Percentiles rank a stretch among this genome's conserved stretches.
These are phyloP conservation scores for Chrysolina haemoptera DNA, from an alignment of 2,888 invertebrate species.

Conservation along the genomic window DNA sequence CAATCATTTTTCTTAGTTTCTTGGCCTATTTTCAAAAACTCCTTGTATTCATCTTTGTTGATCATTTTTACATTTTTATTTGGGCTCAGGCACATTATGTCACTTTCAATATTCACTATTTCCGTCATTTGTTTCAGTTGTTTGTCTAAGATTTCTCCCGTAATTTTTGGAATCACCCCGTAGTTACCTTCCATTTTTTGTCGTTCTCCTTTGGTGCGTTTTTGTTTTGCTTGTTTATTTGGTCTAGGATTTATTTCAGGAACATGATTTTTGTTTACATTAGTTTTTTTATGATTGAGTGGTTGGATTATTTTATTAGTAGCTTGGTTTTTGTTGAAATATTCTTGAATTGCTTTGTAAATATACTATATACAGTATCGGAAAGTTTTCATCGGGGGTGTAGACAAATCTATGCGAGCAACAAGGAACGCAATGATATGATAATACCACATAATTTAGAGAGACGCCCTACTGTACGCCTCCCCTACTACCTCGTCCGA, in stretches of 20 bases:
- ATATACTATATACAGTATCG: background rate
- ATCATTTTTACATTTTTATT: conserved; percentile 1
- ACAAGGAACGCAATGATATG: too few relatives aligned
- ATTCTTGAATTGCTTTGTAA: background rate
- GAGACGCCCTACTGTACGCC: too few relatives aligned
- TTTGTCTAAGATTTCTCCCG: background rate
- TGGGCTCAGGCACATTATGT: background rate
- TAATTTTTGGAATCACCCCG: conserved; percentile 3
- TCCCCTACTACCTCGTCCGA: too few relatives aligned
- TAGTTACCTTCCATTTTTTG: conserved; percentile 1
- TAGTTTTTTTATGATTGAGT: too few relatives aligned
- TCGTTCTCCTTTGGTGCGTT: background rate
- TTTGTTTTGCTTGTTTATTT: conserved; percentile 5
- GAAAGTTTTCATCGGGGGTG: background rate
- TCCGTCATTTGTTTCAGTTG: background rate
- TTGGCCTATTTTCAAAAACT: background rate
- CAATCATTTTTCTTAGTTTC: background rate
- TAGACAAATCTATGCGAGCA: too few relatives aligned
- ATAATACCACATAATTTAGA: too few relatives aligned
- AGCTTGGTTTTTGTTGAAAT: conserved; percentile 3
- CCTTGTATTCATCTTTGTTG: background rate
- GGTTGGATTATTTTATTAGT: too few relatives aligned
- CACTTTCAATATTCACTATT: conserved; percentile 7
- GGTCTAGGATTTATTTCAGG: too few relatives aligned
- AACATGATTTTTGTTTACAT: background rate